Evolutionary conservation across 2,113 vertebrate species (phyloP).

Genomic region (Antennarius striatus): DNA sequence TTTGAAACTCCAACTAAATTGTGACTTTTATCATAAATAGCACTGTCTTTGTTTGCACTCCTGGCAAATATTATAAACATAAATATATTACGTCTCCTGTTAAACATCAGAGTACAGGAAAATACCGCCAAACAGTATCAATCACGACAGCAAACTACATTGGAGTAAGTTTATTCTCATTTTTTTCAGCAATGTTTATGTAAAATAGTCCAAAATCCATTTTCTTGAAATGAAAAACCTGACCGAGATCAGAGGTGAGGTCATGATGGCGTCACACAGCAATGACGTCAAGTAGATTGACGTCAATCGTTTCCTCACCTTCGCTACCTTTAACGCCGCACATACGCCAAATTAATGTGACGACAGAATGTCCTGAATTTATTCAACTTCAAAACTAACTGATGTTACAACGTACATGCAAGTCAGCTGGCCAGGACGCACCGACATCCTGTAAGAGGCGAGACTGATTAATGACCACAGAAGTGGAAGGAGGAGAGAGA

Average conservation of each 20-base stretch:
- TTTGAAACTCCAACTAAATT: not conserved
- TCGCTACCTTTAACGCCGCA: not conserved
- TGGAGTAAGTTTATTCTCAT: too few species aligned
- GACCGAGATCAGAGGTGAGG: too few species aligned
- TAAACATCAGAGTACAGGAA: not conserved
- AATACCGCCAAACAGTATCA: too few species aligned
- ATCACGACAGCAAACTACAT: too few species aligned
- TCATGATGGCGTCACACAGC: too few species aligned
- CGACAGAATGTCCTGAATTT: not conserved
- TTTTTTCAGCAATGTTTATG: too few species aligned
- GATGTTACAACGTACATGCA: not conserved
- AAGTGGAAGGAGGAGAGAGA: constrained; percentile 4
- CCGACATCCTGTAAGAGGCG: constrained; percentile 19
- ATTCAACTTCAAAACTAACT: not conserved
- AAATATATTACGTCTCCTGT: too few species aligned
- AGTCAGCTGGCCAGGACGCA: not conserved
- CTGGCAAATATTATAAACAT: not conserved
- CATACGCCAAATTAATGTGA: not conserved
- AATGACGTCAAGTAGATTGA: too few species aligned
- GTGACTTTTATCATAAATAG: not conserved
- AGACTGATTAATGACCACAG: constrained; percentile 43
- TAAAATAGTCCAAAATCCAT: too few species aligned
- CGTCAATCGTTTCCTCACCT: not conserved
- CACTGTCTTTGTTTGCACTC: not conserved
- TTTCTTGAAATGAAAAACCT: too few species aligned